Evolutionary conservation across 2,797 vertebrate species (phyloP), one percentile per base, ranked within the genome.

Genomic region (Hafferia zeledoni): DNA sequence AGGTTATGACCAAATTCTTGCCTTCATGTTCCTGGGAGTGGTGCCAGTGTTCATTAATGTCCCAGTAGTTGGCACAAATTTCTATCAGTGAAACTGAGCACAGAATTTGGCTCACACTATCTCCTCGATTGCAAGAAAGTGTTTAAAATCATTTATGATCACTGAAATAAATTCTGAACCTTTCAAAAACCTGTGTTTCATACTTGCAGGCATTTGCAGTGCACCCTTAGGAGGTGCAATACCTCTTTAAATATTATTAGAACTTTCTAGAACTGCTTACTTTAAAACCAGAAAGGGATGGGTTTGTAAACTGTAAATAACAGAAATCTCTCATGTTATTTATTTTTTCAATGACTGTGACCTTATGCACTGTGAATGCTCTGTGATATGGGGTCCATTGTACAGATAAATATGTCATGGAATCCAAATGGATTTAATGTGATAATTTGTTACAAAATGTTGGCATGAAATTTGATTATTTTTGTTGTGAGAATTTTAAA

Each of bases 311-410:
- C 86, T 98, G 97, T 98, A 98, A 97, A 97, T 97, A 97, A 96
- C 94, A 97, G 92, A 96, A 96, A 97, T 97, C 94, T 95, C 97
- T 97, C 97, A 94, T 65, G 90, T 97, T 97, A 98, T 97, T 98
- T 98, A 98, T 98, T 98, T 98, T 98, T 98, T 97, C 98, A 99
- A 96, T 97, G 97, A 99, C 98, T 98, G 98, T 98, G 99, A 99
- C 99, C 99, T 98, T 98, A 98, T 98, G 98, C 99, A 99, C 99
- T 99, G 99, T 99, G 99, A 99, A 99, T 98, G 99, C 98, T 98
- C 98, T 98, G 98, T 99, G 99, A 98, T 93, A 98, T 97, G 97
- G 97, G 98, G 98, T 98, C 98, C 98, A 98, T 97, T 98, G 98
- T 98, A 99, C 98, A 98, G 98, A 98, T 95, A 87, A 95, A 90